A percentile compares a stretch with the other conserved stretches of the same genome.
phyloP scores from a whole-genome alignment of 30 jellyfish, hydroid and myxozoan species.

The Morbakka virulenta region DNA sequence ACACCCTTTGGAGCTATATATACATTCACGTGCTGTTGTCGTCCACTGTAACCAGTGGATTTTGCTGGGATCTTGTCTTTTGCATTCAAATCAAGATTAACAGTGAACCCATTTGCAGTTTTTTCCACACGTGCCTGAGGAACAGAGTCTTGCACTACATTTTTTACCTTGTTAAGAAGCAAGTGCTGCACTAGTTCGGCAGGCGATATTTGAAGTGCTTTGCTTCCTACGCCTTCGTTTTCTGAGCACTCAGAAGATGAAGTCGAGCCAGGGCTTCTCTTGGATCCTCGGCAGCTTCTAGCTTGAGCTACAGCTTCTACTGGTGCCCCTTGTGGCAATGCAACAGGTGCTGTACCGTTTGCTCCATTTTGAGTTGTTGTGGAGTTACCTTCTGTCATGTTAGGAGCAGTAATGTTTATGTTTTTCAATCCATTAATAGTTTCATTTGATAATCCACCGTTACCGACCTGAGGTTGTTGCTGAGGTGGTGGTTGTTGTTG shows the following conservation, averaged over 20 bases:
- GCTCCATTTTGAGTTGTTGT: not conserved
- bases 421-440: not conserved
- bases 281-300: conserved; percentile 1
- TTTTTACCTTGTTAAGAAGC: conserved; percentile 55
- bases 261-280: conserved; percentile 2
- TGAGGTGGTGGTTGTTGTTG: no score
- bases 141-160: conserved; percentile 62
- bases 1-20: conserved; percentile 95
- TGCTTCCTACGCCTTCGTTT: conserved; percentile 7
- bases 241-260: not conserved
- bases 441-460: not conserved
- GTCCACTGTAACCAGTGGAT: conserved; percentile 43
- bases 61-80: conserved; percentile 87
- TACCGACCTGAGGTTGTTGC: not conserved
- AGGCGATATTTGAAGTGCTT: conserved; percentile 68
- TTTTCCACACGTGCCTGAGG: conserved; percentile 90
- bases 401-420: not conserved
- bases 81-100: conserved; percentile 82
- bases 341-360: not conserved
- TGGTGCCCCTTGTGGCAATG: not conserved
- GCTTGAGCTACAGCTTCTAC: not conserved
- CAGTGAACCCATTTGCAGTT: conserved; percentile 85
- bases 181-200: conserved; percentile 73
- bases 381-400: not conserved
- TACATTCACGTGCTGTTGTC: conserved; percentile 96